Evolutionary conservation across 2,888 invertebrate genomes (phyloP), one percentile per base, ranked within the genome.

Genomic region (Ashinkailepas kermadecensis): DNA sequence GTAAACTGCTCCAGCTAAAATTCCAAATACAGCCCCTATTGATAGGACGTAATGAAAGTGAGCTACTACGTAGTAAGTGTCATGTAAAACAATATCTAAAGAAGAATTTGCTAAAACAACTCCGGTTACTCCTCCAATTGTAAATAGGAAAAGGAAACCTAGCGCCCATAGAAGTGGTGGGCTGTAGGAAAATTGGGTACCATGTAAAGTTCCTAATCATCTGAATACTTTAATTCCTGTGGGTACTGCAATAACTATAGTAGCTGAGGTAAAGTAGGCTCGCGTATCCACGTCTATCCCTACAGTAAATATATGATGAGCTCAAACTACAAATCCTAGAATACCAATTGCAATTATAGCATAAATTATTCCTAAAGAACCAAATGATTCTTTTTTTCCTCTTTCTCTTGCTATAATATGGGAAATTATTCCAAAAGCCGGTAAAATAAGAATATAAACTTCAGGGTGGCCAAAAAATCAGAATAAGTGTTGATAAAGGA

Each of bases 381-480:
- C 92, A 88, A 94, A 94, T 7, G 92, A 90, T 91, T 92, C 91
- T 85, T 92, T 92, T 91, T 93, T 93, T 12, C 91, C 91, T 87
- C 91, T 91, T 91, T 93, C 91, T 90, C 91, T 91, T 0, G 90
- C 90, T 88, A 94, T 91, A 89, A 93, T 92, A 87, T 94, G 93
- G 0, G 93, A 93, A 87, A 94, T 92, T 89, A 94, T 91, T 0
- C 94, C 93, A 90, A 94, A 94, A 88, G 92, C 93, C 0, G 93
- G 93, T 85, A 94, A 86, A 92, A 94, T 94, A 89, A 94, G 88
- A 92, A 94, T 93, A 88, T 94, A 95, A 84, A 94, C 93, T 91
- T 94, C 94, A 15, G 94, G 94, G 82, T 94, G 94, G 0, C 94
- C 94, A 91, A 94, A 95, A 89, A 94, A 94, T 91, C 94, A 94